Percentiles rank a stretch among this genome's conserved stretches.
These are phyloP conservation scores for Cerastoderma edule DNA, from an alignment of 2,888 invertebrate genomes.

Conservation along the genomic window DNA sequence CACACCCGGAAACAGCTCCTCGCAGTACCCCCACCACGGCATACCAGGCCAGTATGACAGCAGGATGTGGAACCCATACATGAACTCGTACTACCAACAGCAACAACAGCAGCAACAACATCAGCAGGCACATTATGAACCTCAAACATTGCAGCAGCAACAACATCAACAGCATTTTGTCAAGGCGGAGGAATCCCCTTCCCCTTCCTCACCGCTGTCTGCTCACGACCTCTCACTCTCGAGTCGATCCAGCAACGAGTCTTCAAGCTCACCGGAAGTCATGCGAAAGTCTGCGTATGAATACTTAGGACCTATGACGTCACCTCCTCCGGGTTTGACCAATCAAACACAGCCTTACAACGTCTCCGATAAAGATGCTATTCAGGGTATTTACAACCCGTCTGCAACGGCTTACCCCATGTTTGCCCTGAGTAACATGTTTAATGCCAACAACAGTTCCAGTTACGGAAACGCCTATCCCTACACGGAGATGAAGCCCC, in stretches of 20 bases:
- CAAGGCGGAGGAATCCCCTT: slow-evolving; percentile 37
- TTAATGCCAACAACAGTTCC: slow-evolving; percentile 14
- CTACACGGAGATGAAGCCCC: slow-evolving; percentile 7
- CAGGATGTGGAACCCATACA: slow-evolving; percentile 28
- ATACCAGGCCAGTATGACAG: neutral
- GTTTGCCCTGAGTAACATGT: slow-evolving; percentile 16
- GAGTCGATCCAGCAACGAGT: slow-evolving; percentile 44
- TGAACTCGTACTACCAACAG: neutral
- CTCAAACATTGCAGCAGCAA: neutral
- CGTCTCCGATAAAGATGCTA: neutral
- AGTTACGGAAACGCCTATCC: neutral
- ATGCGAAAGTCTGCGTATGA: slow-evolving; percentile 4
- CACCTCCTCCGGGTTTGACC: slow-evolving; percentile 8
- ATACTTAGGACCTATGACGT: slow-evolving; percentile 10
- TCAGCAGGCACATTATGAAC: neutral
- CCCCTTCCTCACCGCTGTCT: slow-evolving; percentile 43
- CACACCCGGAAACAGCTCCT: neutral
- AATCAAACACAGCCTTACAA: neutral
- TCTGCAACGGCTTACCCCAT: slow-evolving; percentile 48
- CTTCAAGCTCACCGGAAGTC: slow-evolving; percentile 50
- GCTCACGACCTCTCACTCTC: slow-evolving; percentile 47
- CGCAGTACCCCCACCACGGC: neutral
- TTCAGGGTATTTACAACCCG: slow-evolving; percentile 1
- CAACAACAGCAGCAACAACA: neutral
- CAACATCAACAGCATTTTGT: too few species aligned